Evolutionary conservation across 2,113 vertebrate species (phyloP).

Genomic region (Sinocyclocheilus grahami): DNA sequence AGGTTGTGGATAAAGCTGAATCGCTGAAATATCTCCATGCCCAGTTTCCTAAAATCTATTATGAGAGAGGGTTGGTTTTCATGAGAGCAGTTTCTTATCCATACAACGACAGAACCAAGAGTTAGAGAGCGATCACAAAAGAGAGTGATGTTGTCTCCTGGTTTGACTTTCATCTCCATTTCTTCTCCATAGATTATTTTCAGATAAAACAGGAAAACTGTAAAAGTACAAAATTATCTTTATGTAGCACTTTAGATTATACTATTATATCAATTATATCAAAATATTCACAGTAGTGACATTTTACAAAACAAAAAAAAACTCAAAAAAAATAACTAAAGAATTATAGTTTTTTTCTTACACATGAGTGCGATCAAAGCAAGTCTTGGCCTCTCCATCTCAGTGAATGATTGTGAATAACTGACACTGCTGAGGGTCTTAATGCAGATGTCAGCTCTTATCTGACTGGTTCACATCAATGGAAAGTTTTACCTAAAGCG

Average conservation of each 20-base stretch:
- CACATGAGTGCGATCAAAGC: not conserved
- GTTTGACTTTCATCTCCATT: slow-evolving; percentile 27
- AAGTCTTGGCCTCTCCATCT: not conserved
- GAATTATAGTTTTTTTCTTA: not conserved
- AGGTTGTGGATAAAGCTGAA: not conserved
- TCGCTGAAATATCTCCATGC: not conserved
- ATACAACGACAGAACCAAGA: not conserved
- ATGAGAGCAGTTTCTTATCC: slow-evolving; percentile 34
- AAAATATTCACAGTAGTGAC: not conserved
- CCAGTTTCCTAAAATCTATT: rapidly evolving
- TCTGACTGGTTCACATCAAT: not conserved
- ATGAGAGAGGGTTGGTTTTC: slow-evolving; percentile 15
- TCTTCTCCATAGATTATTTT: slow-evolving; percentile 30
- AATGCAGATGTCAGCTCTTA: not conserved
- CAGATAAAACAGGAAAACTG: slow-evolving; percentile 11
- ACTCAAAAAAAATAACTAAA: not conserved
- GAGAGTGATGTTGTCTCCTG: slow-evolving; percentile 47
- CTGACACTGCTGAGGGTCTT: not conserved
- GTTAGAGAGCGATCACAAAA: not conserved
- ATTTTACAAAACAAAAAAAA: not conserved
- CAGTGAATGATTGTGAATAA: slow-evolving; percentile 11
- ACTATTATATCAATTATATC: not conserved
- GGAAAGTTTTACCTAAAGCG: not conserved
- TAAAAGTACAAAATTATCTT: not conserved
- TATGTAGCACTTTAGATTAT: not conserved